A percentile compares a stretch with the other conserved stretches of the same genome.
phyloP scores from a whole-genome alignment of 1,140 invertebrate genomes.

The Drosophila persimilis region DNA sequence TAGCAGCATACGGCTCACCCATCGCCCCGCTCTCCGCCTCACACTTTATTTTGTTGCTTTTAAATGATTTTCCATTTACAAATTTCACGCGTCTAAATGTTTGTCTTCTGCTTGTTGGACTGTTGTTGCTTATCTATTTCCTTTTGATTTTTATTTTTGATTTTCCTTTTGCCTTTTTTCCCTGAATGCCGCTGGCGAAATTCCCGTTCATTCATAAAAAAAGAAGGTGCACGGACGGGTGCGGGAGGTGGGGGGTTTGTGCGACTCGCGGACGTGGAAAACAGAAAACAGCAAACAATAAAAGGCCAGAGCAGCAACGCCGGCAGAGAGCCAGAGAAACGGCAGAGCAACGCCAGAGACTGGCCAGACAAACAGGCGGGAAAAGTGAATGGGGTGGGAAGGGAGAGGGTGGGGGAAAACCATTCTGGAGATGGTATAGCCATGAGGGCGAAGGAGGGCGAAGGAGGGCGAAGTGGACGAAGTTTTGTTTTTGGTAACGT shows the following conservation, averaged over 20 bases:
- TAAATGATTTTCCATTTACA: conserved; percentile 79
- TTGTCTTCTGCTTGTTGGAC: conserved; percentile 4
- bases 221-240: conserved; percentile 64
- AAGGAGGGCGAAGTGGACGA: conserved; percentile 8
- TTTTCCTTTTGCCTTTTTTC: conserved; percentile 34
- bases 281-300: conserved; percentile 78
- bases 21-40: not conserved
- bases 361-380: conserved; percentile 71
- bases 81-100: conserved; percentile 63
- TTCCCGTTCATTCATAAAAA: conserved; percentile 75
- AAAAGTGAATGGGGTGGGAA: conserved; percentile 25
- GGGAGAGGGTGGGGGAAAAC: not conserved
- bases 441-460: not conserved
- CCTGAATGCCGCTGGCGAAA: conserved; percentile 52
- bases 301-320: conserved; percentile 53
- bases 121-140: conserved; percentile 11
- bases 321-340: conserved; percentile 30
- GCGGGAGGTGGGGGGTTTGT: conserved; percentile 29
- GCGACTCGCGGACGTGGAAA: conserved; percentile 45
- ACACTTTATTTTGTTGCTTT: conserved; percentile 37
- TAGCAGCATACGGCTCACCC: not conserved
- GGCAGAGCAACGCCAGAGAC: too few relatives aligned
- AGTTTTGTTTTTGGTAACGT: conserved; percentile 48
- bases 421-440: not conserved
- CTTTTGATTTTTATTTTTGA: conserved; percentile 30